These are phyloP conservation scores for Monoplex corrugatus DNA, from an alignment of 2,888 invertebrate species.

Conservation along the genomic window DNA sequence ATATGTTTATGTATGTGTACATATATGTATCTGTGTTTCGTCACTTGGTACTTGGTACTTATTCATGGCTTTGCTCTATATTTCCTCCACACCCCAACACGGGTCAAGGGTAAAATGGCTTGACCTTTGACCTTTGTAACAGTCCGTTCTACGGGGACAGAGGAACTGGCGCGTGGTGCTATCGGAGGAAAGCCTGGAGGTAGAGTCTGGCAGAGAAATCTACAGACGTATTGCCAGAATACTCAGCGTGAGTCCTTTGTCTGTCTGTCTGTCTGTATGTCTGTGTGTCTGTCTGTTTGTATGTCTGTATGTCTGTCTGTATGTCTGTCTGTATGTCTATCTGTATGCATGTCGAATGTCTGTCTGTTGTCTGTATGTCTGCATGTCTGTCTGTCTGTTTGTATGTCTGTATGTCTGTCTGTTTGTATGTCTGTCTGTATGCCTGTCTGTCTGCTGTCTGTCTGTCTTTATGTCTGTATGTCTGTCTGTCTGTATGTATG, in stretches of 20 bases:
- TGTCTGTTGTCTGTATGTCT: not conserved
- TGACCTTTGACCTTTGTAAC: not conserved
- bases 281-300: not conserved
- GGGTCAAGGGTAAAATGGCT: too few species aligned
- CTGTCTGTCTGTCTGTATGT: not conserved
- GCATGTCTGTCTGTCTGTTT: too few species aligned
- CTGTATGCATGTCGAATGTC: not conserved
- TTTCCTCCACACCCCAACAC: too few species aligned
- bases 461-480: not conserved
- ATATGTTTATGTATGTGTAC: too few species aligned
- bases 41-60: too few species aligned
- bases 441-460: too few species aligned
- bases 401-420: too few species aligned
- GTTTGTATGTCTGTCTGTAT: not conserved
- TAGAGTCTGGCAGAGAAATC: constrained; percentile 59
- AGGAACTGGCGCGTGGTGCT: constrained; percentile 64
- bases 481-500: too few species aligned
- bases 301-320: too few species aligned
- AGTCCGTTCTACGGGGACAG: constrained; percentile 63
- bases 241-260: constrained; percentile 59
- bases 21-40: too few species aligned
- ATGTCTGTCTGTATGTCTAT: not conserved
- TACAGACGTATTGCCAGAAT: constrained; percentile 60
- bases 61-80: too few species aligned
- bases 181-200: constrained; percentile 60